These are phyloP conservation scores for Aporrectodea caliginosa DNA, from an alignment of 1,140 invertebrate species.

Conservation along the genomic window DNA sequence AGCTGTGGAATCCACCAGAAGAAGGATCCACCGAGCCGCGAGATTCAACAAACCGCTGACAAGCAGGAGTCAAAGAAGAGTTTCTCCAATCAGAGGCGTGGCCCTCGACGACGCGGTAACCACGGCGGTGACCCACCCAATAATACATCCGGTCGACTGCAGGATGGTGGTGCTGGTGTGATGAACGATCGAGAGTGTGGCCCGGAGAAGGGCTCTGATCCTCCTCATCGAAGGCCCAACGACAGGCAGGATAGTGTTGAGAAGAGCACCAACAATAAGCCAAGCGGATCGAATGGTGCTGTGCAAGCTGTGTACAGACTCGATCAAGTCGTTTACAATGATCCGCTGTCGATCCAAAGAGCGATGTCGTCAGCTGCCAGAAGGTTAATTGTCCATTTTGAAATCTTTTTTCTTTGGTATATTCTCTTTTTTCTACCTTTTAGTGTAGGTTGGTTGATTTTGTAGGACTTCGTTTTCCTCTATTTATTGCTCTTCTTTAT, in stretches of 20 bases:
- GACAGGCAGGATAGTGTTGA: background rate
- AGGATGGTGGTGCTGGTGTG: background rate
- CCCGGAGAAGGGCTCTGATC: background rate
- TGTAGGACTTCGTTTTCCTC: too few relatives aligned
- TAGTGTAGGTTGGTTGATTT: too few relatives aligned
- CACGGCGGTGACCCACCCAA: background rate
- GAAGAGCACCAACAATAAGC: background rate
- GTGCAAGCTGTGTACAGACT: background rate
- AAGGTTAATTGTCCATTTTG: background rate
- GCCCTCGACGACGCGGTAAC: background rate
- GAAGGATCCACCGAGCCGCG: background rate
- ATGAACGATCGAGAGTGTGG: background rate
- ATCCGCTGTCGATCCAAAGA: background rate
- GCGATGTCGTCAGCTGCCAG: background rate
- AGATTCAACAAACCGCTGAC: background rate
- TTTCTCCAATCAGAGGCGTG: background rate
- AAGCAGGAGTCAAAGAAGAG: background rate
- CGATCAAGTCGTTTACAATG: background rate
- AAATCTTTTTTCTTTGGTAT: too few relatives aligned
- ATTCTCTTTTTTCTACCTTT: too few relatives aligned
- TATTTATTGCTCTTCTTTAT: too few relatives aligned
- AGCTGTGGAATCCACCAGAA: background rate
- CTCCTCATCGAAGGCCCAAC: background rate
- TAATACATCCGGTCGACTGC: background rate
- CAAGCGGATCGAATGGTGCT: background rate